Percentiles rank a stretch among this genome's conserved stretches.
These are phyloP conservation scores for Apis mellifera DNA, from an alignment of 1,140 invertebrate species.

Conservation along the genomic window Amel_HAv3.1 CM009941.2:11397501-11398000, in stretches of 20 bases:
- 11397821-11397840: not conserved
- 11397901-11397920: not conserved
- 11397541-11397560: slow-evolving; percentile 21
- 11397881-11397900: not conserved
- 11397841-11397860: not conserved
- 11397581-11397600: slow-evolving; percentile 37
- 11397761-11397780: slow-evolving; percentile 6
- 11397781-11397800: not conserved
- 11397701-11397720: slow-evolving; percentile 40
- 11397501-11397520: slow-evolving; percentile 30
- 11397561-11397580: slow-evolving; percentile 34
- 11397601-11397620: slow-evolving; percentile 56
- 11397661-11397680: slow-evolving; percentile 42
- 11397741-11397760: not conserved
- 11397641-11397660: slow-evolving; percentile 1
- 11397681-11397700: slow-evolving; percentile 33
- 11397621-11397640: not conserved
- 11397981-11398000: slow-evolving; percentile 57
- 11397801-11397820: too few species aligned
- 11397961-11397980: too few species aligned
- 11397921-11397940: slow-evolving; percentile 27
- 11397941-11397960: slow-evolving; percentile 46
- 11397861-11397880: not conserved
- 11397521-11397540: slow-evolving; percentile 38
- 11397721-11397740: slow-evolving; percentile 28